Base-by-base conservation (phyloP, 2,113 vertebrate genomes). In the Miniopterus natalensis region DNA sequence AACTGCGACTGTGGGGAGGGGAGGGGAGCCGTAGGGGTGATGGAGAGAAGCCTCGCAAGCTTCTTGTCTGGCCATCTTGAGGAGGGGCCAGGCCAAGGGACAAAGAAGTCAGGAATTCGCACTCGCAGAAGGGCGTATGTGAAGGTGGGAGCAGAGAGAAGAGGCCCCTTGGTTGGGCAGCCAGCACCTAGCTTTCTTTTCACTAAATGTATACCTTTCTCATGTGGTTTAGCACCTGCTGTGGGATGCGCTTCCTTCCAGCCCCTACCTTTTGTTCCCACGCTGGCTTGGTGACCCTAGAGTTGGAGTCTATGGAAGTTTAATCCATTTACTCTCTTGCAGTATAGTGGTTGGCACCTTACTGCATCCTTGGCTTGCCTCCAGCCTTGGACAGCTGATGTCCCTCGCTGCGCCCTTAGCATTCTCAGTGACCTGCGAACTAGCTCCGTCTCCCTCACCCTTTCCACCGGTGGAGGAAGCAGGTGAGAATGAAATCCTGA, bases 321-420 rank as follows among this genome's bases (percentile, higher is more conserved):
- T 17, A 79, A 65, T 55, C 29, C 27, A 21, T n/a, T 70, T 40
- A 25, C 25, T 66, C 59, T 61, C 36, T 40, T 55, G 8, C 65
- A 45, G 75, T 17, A 29, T 6, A 71, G 85, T 4, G 14, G 14
- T 8, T 61, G 66, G 14, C 25, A 14, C 7, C 18, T 86, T 71
- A 70, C 63, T 75, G 70, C 2, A 31, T 20, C 6, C 2, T 14
- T 40, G n/a, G 13, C 31, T 13, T 83, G n/a, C 3, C 49, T 21
- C 17, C 15, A 36, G 0, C n/a, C 0, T 6, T 77, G 15, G 15
- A 81, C 6, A 47, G 25, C 11, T 29, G 21, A 11, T 42, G 9
- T 20, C 66, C 31, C 23, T 27, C 70, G 71, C 9, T 49, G 23
- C 18, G 20, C 0, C 2, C 57, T 49, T 1, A 21, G 15, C 14